A percentile compares a stretch with the other conserved stretches of the same genome.
Conservation (phyloP, 1,140 invertebrate genomes). For the Sesamia nonagrioides region DNA sequence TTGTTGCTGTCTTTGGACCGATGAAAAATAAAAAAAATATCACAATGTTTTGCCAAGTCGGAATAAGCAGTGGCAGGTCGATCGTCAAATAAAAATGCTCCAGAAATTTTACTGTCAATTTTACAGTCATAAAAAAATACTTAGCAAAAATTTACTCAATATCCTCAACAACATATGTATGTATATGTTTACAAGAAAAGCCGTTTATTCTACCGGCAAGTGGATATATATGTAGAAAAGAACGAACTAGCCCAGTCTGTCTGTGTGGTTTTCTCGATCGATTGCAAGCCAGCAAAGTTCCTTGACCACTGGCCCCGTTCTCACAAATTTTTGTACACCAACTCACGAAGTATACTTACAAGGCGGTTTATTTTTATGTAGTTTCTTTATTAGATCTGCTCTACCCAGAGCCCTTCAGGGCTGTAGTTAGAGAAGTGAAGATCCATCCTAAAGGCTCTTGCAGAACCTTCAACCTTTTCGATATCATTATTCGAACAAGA, state of each 20-base stretch:
- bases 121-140: no score
- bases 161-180: background rate
- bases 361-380: background rate
- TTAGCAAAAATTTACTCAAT: background rate
- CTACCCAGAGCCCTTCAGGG: background rate
- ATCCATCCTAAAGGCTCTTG: background rate
- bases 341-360: slow-evolving; percentile 1
- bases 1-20: no score
- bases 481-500: background rate
- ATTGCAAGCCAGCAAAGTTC: slow-evolving; percentile 53
- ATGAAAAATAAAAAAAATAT: no score
- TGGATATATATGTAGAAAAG: slow-evolving; percentile 14
- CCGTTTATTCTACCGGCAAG: background rate
- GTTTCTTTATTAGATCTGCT: background rate
- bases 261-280: slow-evolving; percentile 44
- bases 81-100: no score
- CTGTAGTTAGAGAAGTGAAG: background rate
- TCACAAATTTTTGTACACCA: background rate
- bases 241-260: background rate
- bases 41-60: no score
- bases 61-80: no score
- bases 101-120: no score
- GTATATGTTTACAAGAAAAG: background rate
- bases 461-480: background rate
- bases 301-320: slow-evolving; percentile 27